Evolutionary conservation across 2,797 vertebrate genomes (phyloP), one percentile per base, ranked within the genome.

Genomic region (Aeoliscus strigatus): DNA sequence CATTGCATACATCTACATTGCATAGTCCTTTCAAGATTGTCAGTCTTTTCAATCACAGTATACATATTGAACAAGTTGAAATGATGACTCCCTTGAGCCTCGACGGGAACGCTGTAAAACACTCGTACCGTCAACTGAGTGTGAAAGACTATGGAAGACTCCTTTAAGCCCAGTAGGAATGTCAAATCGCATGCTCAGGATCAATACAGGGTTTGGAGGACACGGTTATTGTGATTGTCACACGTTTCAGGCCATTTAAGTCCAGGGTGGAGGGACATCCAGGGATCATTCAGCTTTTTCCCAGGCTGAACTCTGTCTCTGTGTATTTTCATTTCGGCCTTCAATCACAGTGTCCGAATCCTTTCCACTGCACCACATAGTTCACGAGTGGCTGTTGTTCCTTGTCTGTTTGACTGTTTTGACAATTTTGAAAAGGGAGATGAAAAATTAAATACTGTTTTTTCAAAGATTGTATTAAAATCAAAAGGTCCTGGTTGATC

Each of bases 11-110:
- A 58, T 38, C 39, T 66, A 51, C 60, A 62, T 85, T 87, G 84
- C 83, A 88, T 87, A 87, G 83, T 87, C 78, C 77, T 79, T 62
- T 78, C 38, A 77, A 81, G 88, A 90, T 90, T 90, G 88, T 90
- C 87, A 77, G 70, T 84, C 66, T 67, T 70, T 73, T 73, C 73
- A 82, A 86, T 87, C 85, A 88, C 85, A 86, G 79, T 82, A 65
- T 81, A 77, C 66, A 80, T 61, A 60, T 31, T 45, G 53, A 56
- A 73, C 58, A 60, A 48, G 51, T 65, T 28, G 15, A 63, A 68
- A 71, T 54, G 61, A 75, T 23, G 43, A 80, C 77, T 63, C 57
- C 60, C 40, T 59, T 52, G 28, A 35, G 59, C 15, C 17, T 39
- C 25, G 14, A 41, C 49, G 23, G 51, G 30, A 37, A 32, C 58